phyloP scores from a whole-genome alignment of 1,140 invertebrate genomes.

The Drosophila miranda region DNA sequence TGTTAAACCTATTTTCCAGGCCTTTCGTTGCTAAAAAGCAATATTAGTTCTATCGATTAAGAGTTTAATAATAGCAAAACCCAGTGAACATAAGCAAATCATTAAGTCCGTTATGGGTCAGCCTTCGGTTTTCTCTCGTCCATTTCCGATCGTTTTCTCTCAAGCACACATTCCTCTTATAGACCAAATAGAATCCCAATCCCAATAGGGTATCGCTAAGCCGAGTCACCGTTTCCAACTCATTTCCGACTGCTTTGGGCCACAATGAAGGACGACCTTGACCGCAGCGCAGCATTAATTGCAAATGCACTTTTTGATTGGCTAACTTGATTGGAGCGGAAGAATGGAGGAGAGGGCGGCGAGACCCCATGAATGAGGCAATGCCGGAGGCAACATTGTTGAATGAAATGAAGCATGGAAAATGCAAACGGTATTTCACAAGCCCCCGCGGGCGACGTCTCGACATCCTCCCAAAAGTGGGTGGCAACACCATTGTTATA shows the following conservation, averaged over 20 bases:
- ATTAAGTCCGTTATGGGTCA: too few relatives aligned
- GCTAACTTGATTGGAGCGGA: slow-evolving; percentile 9
- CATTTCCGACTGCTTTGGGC: slow-evolving; percentile 15
- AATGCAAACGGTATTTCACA: slow-evolving; percentile 44
- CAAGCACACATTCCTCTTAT: too few relatives aligned
- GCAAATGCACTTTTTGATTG: slow-evolving; percentile 25
- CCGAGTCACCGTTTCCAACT: not conserved
- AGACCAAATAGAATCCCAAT: too few relatives aligned
- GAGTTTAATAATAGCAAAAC: too few relatives aligned
- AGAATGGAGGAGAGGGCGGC: not conserved
- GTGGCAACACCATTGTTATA: slow-evolving; percentile 58
- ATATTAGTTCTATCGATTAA: too few relatives aligned
- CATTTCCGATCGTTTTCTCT: too few relatives aligned
- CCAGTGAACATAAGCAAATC: too few relatives aligned
- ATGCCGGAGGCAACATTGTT: slow-evolving; percentile 55
- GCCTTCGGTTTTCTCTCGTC: too few relatives aligned
- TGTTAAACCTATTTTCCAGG: too few relatives aligned
- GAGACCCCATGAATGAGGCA: slow-evolving; percentile 49
- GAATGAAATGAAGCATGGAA: slow-evolving; percentile 56
- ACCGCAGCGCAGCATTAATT: slow-evolving; percentile 53
- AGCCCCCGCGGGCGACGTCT: slow-evolving; percentile 21
- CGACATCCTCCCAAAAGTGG: slow-evolving; percentile 48
- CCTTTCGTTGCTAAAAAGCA: too few relatives aligned
- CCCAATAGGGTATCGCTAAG: not conserved
- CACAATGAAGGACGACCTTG: slow-evolving; percentile 61